phyloP scores from a whole-genome alignment of 2,113 vertebrate genomes.

The cat (Felis catus) region F.catus_Fca126_mat1.0 CM031427.1:4817001-4817500 shows the following conservation, averaged over 20 bases:
- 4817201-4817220: not conserved
- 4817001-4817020: not conserved
- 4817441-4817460: not conserved
- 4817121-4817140: not conserved
- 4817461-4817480: not conserved
- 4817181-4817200: not conserved
- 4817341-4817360: not conserved
- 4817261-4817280: not conserved
- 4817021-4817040: not conserved
- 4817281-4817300: not conserved
- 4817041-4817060: not conserved
- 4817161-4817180: not conserved
- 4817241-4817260: not conserved
- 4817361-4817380: not conserved
- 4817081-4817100: not conserved
- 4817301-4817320: not conserved
- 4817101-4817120: not conserved
- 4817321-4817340: not conserved
- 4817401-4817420: too few species aligned
- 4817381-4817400: not conserved
- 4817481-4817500: not conserved
- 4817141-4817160: not conserved
- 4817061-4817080: not conserved
- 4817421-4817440: not conserved
- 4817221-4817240: not conserved